Conservation (phyloP, 1,140 invertebrate species). For the Eupeodes corollae region DNA sequence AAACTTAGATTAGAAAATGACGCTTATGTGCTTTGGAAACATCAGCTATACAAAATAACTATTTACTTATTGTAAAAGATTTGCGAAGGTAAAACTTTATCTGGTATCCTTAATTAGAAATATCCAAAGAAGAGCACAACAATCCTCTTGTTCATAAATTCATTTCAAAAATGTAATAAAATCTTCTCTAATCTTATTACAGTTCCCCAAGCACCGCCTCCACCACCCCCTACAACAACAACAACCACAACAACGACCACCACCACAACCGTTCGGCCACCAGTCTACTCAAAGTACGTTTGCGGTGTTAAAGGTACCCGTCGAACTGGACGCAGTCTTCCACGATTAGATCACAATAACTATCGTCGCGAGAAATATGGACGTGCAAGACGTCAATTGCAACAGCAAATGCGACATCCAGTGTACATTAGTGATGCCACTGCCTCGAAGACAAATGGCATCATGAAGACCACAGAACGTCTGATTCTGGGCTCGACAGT, state of each 20-base stretch:
- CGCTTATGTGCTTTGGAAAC: no score
- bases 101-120: not conserved
- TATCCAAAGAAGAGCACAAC: not conserved
- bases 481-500: conserved; percentile 30
- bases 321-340: conserved; percentile 24
- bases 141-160: no score
- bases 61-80: no score
- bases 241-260: conserved; percentile 24
- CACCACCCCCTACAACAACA: conserved; percentile 12
- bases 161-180: not conserved
- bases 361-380: conserved; percentile 27
- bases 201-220: conserved; percentile 9
- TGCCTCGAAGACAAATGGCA: conserved; percentile 2
- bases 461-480: conserved; percentile 31
- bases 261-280: conserved; percentile 49
- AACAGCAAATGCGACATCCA: not conserved
- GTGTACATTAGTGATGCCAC: not conserved
- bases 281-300: conserved; percentile 80
- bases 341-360: conserved; percentile 16
- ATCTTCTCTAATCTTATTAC: not conserved
- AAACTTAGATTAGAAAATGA: no score
- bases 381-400: conserved; percentile 17
- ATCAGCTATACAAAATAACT: no score
- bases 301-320: conserved; percentile 69
- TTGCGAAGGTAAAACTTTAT: no score